Evolutionary conservation across 2,797 vertebrate genomes (phyloP).

Genomic region (Ctenopoma kingsleyae): DNA sequence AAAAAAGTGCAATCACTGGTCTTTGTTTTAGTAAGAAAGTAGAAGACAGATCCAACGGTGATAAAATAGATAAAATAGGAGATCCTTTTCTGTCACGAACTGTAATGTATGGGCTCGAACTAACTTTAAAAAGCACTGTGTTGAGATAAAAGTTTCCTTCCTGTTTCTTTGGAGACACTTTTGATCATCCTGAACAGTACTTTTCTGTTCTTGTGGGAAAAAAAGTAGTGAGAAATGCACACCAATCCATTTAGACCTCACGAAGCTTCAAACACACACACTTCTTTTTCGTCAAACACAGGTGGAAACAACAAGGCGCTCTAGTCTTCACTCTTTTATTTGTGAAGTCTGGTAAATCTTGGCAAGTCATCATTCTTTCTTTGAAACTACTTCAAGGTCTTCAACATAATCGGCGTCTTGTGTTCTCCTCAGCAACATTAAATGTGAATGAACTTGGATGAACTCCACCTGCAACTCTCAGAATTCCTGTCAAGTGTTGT

Average conservation of each 20-base stretch:
- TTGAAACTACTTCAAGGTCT: conserved; percentile 51
- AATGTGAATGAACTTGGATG: conserved; percentile 9
- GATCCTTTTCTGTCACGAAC: conserved; percentile 14
- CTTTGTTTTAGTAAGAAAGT: not conserved
- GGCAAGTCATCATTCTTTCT: conserved; percentile 40
- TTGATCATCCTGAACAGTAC: conserved; percentile 31
- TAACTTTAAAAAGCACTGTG: conserved; percentile 30
- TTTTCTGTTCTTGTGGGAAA: conserved; percentile 27
- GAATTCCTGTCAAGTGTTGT: not conserved
- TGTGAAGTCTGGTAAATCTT: conserved; percentile 27
- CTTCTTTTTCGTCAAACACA: conserved; percentile 22
- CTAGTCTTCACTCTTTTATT: conserved; percentile 14
- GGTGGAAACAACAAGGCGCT: conserved; percentile 13
- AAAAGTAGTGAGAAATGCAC: conserved; percentile 18
- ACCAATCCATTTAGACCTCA: conserved; percentile 35
- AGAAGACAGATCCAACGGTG: conserved; percentile 3
- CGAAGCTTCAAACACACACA: conserved; percentile 33
- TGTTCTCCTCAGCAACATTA: conserved; percentile 24
- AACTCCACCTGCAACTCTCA: conserved; percentile 12
- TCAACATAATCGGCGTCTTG: conserved; percentile 33
- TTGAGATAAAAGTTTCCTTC: conserved; percentile 35
- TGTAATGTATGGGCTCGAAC: conserved; percentile 11
- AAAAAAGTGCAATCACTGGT: conserved; percentile 1
- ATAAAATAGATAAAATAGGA: conserved; percentile 11
- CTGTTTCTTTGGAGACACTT: conserved; percentile 22